Evolutionary conservation across 2,888 invertebrate genomes (phyloP), one percentile per base, ranked within the genome.

Genomic region (Ornithoptera alexandrae): DNA sequence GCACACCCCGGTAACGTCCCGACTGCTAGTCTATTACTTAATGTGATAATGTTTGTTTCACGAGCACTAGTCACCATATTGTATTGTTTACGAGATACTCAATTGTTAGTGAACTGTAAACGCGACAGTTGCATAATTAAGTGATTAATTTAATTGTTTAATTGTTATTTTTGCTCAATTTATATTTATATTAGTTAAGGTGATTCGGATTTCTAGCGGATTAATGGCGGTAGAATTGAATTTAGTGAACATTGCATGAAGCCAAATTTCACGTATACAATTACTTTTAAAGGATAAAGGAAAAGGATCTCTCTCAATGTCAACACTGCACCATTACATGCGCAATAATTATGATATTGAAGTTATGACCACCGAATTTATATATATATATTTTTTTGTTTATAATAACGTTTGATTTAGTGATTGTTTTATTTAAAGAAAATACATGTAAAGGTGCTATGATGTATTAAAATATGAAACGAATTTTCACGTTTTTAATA

Each of bases 91-190:
- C 50, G 36, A 18, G 20, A 62, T 2, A 24, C 22, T 65, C 39
- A 42, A n/a, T 65, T 59, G 59, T 59, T 65, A 46, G 65, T 65
- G 59, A 53, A 39, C 53, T 18, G 56, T 39, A 39, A 36, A 58
- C 60, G 24, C 42, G 12, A 56, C 17, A 24, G 24, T 12, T 61
- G 56, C 20, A 46, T 56, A 56, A 24, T 57, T 58, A 59, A n/a
- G n/a, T 53, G 46, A 30, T 60, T 67, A 46, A 59, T 64, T 67
- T 63, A 63, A 22, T 53, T 66, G 46, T 60, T 69, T 59, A 70
- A 30, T 65, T 39, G 64, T 71, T 72, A 72, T 70, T 73, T 74
- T 74, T 74, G 74, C 74, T 74, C 74, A 74, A 74, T 68, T 58
- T 70, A 71, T 67, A 50, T 42, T 68, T 72, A 70, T 62, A 65